Percentiles rank a stretch among this genome's conserved stretches.
phyloP scores from a whole-genome alignment of 2,888 invertebrate genomes.

The Sturmia bella region DNA sequence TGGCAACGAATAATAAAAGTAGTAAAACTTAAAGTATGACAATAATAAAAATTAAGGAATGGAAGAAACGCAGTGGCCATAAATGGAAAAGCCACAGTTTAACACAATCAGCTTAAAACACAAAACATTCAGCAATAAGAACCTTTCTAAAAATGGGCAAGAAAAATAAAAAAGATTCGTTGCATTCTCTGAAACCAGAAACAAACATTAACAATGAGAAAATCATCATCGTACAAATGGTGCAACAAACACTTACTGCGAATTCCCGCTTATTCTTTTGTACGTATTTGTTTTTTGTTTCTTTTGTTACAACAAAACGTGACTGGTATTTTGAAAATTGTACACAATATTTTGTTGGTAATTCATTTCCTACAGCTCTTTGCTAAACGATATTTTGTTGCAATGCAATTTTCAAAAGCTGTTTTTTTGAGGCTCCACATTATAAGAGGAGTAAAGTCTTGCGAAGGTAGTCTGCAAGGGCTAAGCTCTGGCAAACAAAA shows the following conservation, averaged over 20 bases:
- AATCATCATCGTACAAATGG: constrained; percentile 44
- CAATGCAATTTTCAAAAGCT: constrained; percentile 47
- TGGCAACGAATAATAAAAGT: constrained; percentile 39
- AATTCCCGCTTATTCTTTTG: constrained; percentile 48
- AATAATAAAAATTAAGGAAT: constrained; percentile 22
- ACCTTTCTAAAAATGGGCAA: constrained; percentile 25
- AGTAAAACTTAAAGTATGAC: constrained; percentile 39
- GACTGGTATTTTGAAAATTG: constrained; percentile 56
- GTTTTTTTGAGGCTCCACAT: neutral
- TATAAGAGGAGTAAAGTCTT: neutral
- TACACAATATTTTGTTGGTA: constrained; percentile 26
- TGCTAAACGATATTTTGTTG: constrained; percentile 41
- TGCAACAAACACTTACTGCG: constrained; percentile 50
- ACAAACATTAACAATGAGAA: constrained; percentile 15
- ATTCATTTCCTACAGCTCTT: constrained; percentile 2
- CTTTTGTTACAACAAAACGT: constrained; percentile 56
- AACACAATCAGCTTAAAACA: constrained; percentile 59
- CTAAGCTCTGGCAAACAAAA: neutral
- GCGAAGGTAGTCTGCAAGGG: neutral
- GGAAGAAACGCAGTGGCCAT: constrained; percentile 54
- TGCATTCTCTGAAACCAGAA: neutral
- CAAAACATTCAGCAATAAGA: constrained; percentile 26
- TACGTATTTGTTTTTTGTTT: neutral
- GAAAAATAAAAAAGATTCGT: neutral
- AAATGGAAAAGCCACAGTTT: constrained; percentile 64